These are phyloP conservation scores for Liodrosophila aerea DNA, from an alignment of 2,888 invertebrate genomes.

Conservation along the genomic window DNA sequence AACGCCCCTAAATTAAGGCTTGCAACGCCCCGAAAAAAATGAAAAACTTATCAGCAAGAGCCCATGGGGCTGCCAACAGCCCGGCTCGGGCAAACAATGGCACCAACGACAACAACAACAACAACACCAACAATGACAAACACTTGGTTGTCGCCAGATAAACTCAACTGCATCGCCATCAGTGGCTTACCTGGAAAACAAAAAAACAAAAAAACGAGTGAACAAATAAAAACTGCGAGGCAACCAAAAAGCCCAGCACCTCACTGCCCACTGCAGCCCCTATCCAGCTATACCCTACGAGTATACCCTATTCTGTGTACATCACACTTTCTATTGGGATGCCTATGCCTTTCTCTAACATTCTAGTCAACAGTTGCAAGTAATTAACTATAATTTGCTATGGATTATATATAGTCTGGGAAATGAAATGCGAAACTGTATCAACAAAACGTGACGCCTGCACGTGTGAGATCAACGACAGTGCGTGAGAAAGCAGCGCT, in stretches of 20 bases:
- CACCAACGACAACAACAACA: conserved; percentile 6
- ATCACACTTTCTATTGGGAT: too few relatives aligned
- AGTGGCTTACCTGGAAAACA: conserved; percentile 39
- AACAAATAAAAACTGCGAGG: conserved; percentile 22
- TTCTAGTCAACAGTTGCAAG: not conserved
- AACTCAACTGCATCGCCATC: conserved; percentile 30
- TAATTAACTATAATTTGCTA: too few relatives aligned
- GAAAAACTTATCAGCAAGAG: conserved; percentile 30
- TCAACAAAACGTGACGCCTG: too few relatives aligned
- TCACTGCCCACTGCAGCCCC: conserved; percentile 1
- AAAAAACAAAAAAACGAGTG: conserved; percentile 17
- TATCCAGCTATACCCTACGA: not conserved
- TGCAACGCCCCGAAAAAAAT: conserved; percentile 34
- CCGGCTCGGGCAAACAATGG: conserved; percentile 29
- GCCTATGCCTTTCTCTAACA: not conserved
- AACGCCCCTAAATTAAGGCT: conserved; percentile 36
- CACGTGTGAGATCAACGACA: too few relatives aligned
- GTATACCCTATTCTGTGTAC: not conserved
- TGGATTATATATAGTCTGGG: too few relatives aligned
- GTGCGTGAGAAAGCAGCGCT: too few relatives aligned
- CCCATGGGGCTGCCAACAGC: conserved; percentile 15
- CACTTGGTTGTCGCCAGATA: conserved; percentile 42
- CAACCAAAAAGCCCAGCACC: conserved; percentile 34
- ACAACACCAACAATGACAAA: conserved; percentile 35
- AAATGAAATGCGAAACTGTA: too few relatives aligned